Base-by-base conservation (phyloP, 1,140 invertebrate genomes). In the Anoplophora glabripennis region DNA sequence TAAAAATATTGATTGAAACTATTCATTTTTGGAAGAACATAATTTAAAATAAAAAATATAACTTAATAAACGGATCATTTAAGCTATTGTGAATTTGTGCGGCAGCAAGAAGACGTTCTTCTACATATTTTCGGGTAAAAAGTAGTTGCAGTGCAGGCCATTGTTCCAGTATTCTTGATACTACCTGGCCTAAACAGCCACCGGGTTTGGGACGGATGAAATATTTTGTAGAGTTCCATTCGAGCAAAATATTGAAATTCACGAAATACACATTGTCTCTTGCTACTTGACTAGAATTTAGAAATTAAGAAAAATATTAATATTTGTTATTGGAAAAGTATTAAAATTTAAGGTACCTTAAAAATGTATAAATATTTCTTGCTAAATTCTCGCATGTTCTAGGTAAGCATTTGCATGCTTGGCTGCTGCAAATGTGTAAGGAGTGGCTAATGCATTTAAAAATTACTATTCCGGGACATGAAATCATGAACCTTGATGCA, bases 211-310 rank as follows among this genome's bases (percentile, higher is more conserved):
- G 51, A 18, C 37, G 52, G 55, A 38, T 47, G 14, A 38, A 62
- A 33, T 28, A 58, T n/a, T 53, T 59, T 53, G 34, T 63, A 57
- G 11, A 44, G 45, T 15, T 63, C 51, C 8, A 52, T 35, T 10
- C 54, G 11, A 47, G 15, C 48, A 51, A 59, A 59, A 8, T 36
- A 33, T 67, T 53, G 57, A 36, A 53, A 53, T 14, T 53, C 37
- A 17, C 15, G 4, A 52, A 62, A 63, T 33, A 64, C 15, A 21
- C 48, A 12, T 63, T 72, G 64, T 34, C 72, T 28, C 65, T 77
- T n/a, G n/a, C n/a, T n/a, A n/a, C n/a, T n/a, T n/a, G n/a, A n/a
- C n/a, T n/a, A n/a, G n/a, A n/a, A n/a, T n/a, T n/a, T n/a, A n/a
- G n/a, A n/a, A n/a, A n/a, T n/a, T n/a, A n/a, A n/a, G n/a, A n/a